phyloP scores from a whole-genome alignment of 2,113 vertebrate species.

The human region GRCh38 chr1:72409001-72409500 shows the following conservation, averaged over 20 bases:
- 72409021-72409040: background rate
- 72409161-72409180: background rate
- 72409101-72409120: background rate
- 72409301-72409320: background rate
- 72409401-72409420: conserved; percentile 27
- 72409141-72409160: background rate
- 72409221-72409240: background rate
- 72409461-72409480: conserved; percentile 48
- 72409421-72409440: conserved; percentile 23
- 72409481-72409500: background rate
- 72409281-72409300: background rate
- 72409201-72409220: background rate
- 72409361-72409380: background rate
- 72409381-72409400: conserved; percentile 30
- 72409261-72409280: background rate
- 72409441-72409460: conserved; percentile 31
- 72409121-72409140: background rate
- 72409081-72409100: background rate
- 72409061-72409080: background rate
- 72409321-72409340: background rate
- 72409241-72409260: background rate
- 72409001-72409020: background rate
- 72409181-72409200: background rate
- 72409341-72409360: background rate
- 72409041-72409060: background rate